Percentiles rank a stretch among this genome's conserved stretches.
Conservation (phyloP, 2,113 vertebrate genomes). For the Tapirus terrestris region DNA sequence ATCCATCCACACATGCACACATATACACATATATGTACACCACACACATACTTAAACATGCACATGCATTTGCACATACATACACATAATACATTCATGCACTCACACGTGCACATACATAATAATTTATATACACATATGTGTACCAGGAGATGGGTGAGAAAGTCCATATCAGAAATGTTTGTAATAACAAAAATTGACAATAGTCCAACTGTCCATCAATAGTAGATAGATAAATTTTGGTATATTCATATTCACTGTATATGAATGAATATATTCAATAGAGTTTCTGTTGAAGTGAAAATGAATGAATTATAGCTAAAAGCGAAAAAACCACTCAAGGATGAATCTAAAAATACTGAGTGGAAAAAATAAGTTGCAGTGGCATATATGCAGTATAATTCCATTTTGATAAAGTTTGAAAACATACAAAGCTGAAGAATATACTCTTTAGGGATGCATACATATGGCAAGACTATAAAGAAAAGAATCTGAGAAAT, state of each 20-base stretch:
- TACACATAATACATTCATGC: background rate
- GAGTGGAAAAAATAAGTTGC: background rate
- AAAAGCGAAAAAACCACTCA: background rate
- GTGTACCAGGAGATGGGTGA: background rate
- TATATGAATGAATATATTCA: too few relatives aligned
- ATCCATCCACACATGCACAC: background rate
- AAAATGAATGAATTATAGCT: background rate
- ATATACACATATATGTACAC: background rate
- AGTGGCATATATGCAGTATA: background rate
- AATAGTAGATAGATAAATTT: background rate
- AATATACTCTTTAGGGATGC: background rate
- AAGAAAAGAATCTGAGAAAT: background rate
- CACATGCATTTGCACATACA: background rate
- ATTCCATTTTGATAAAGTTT: background rate
- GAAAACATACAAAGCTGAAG: background rate
- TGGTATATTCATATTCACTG: background rate
- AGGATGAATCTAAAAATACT: background rate
- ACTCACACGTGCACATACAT: background rate
- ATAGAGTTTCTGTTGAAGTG: background rate
- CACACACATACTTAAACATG: background rate
- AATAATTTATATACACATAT: background rate
- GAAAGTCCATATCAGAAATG: background rate
- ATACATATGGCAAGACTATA: background rate
- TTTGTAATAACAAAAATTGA: background rate
- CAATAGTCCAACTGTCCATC: background rate